Evolutionary conservation across 2,797 vertebrate genomes (phyloP).

Genomic region (Enteromius anoplus): DNA sequence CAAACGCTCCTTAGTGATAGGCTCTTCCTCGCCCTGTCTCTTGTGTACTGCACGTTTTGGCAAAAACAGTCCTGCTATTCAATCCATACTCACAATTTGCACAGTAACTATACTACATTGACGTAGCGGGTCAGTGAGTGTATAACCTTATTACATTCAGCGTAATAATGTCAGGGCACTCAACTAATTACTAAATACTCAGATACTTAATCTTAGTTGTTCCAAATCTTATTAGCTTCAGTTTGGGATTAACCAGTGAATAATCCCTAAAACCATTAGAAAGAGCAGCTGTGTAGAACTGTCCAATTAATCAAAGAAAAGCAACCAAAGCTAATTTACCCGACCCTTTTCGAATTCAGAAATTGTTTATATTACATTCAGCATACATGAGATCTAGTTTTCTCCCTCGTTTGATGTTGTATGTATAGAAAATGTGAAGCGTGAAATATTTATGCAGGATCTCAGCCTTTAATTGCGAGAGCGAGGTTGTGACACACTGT

Average conservation of each 20-base stretch:
- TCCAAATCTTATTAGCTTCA: conserved; percentile 43
- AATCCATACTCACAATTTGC: neutral
- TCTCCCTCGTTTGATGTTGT: neutral
- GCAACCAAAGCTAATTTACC: neutral
- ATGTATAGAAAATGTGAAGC: neutral
- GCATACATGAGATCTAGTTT: neutral
- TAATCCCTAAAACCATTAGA: conserved; percentile 31
- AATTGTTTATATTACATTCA: neutral
- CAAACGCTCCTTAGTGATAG: neutral
- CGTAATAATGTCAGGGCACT: conserved; percentile 26
- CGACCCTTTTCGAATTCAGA: neutral
- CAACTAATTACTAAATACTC: conserved; percentile 36
- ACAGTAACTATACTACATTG: neutral
- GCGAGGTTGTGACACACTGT: neutral
- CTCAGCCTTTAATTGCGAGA: conserved; percentile 14
- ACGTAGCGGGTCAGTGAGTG: neutral
- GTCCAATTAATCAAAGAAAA: neutral
- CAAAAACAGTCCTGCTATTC: neutral
- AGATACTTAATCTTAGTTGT: conserved; percentile 38
- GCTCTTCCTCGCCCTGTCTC: neutral
- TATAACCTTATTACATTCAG: neutral
- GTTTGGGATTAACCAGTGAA: conserved; percentile 44
- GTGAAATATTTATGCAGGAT: conserved; percentile 33
- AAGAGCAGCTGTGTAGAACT: conserved; percentile 5
- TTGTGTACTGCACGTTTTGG: neutral